Evolutionary conservation across 2,888 invertebrate species (phyloP), one percentile per base, ranked within the genome.

Genomic region (Melieria crassipennis): DNA sequence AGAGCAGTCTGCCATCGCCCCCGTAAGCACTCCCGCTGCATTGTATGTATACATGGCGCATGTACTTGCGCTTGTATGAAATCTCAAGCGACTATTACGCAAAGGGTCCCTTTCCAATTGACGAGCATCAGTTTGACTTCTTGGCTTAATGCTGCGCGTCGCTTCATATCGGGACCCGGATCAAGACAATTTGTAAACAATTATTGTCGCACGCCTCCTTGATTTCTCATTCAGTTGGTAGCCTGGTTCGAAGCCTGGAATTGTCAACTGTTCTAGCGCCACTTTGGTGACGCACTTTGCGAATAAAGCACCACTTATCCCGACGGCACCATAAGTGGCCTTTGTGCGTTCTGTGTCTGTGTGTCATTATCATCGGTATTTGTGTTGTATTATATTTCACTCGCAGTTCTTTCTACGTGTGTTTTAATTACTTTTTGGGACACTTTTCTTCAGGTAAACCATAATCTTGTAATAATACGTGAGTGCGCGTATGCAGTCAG

Each of bases 61-160:
- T 69, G 48, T 16, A 69, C 45, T 62, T 55, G 43, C 52, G 50
- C 50, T 11, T 57, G 42, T 10, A 30, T 43, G 42, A 11, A 65
- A 65, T 65, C 16, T 56, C n/a, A 4, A 58, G 30, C 48, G 42
- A 46, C 43, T 47, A 13, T 9, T 55, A 30, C 46, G 62, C 55
- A 69, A 64, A 69, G 56, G 57, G 68, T 72, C 67, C 71, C 64
- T 69, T 75, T 72, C 62, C 69, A 64, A 50, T 55, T 6, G 56
- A 46, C n/a, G 30, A 56, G 72, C 69, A 74, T 77, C 70, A 76
- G 74, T 75, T 75, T 75, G 72, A 76, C 77, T 77, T 75, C 75
- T 70, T 61, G 57, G 74, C 72, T 74, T 74, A 73, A 70, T 67
- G 56, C 61, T 70, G 74, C 71, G 70, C 76, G 72, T 63, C 58